Evolutionary conservation across 2,888 invertebrate species (phyloP), one percentile per base, ranked within the genome.

Genomic region (Branchellion lobata): DNA sequence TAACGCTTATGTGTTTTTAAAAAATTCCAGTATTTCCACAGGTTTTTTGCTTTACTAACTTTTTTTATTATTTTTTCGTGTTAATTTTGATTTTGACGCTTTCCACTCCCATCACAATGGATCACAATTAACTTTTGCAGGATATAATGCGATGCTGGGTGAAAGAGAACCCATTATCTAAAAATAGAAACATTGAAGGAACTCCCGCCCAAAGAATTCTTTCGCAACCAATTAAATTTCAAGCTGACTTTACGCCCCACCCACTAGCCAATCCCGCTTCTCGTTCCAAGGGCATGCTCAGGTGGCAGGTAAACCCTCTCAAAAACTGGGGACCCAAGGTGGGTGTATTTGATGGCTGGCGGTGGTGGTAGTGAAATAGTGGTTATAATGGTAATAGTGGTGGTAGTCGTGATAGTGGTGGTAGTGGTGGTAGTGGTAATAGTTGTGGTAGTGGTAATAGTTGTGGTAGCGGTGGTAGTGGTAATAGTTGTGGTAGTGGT

Each of bases 271-370:
- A 94, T 88, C 95, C 96, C 0, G 86, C 88, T 72, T 95, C 95
- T 40, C 90, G 93, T 5, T 90, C 91, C 82, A 90, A 90, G 78
- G 91, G 92, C 0, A 88, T 93, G 31, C 89, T 93, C 0, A 89
- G 97, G 61, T 96, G 82, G 82, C 82, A 83, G 81, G 72, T 90
- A 83, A 97, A 97, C 89, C 96, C 96, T 0, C 89, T 92, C 36
- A 91, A 92, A 0, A 90, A 92, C 87, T 97, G 96, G 96, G 96
- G 97, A 0, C 96, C 97, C 0, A 96, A 95, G 73, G 91, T 92
- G 0, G 90, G 92, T 83, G 91, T 94, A 1, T 84, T 57, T 21
- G 24, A 74, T 40, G 78, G 81, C 8, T 40, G 14, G 40, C 14
- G 40, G 40, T 14, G 40, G 2, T 75, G 65, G 21, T 61, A 29